These are phyloP conservation scores for Prionace glauca DNA, from an alignment of 2,797 vertebrate genomes.

Conservation along the genomic window DNA sequence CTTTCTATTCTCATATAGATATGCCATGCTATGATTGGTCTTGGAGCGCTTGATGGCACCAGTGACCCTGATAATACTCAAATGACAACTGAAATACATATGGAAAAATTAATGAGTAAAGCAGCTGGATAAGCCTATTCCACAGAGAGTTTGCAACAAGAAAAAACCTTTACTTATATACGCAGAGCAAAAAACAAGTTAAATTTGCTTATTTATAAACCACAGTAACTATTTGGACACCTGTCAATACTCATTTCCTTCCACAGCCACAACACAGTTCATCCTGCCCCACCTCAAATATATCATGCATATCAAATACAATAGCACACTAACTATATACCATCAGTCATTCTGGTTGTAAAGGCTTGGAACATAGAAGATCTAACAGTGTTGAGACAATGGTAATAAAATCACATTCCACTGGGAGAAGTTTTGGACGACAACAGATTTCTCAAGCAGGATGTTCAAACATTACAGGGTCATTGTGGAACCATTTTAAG, in stretches of 20 bases:
- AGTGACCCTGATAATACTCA: not conserved
- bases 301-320: not conserved
- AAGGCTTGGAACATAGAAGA: not conserved
- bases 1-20: not conserved
- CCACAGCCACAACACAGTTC: not conserved
- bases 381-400: not conserved
- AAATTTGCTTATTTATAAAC: conserved; percentile 7
- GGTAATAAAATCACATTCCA: conserved; percentile 9
- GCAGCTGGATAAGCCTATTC: not conserved
- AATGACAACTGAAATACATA: not conserved
- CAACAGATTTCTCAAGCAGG: not conserved
- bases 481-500: not conserved
- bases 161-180: not conserved
- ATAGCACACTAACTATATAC: not conserved
- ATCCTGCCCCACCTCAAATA: not conserved
- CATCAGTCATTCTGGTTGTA: not conserved
- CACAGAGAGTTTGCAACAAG: not conserved
- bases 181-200: not conserved
- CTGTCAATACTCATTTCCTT: not conserved
- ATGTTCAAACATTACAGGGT: not conserved
- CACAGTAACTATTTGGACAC: not conserved
- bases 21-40: not conserved
- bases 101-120: not conserved
- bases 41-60: not conserved
- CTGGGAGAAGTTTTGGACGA: not conserved